Conservation (phyloP, 2,888 invertebrate genomes). For the Hypena proboscidalis region DNA sequence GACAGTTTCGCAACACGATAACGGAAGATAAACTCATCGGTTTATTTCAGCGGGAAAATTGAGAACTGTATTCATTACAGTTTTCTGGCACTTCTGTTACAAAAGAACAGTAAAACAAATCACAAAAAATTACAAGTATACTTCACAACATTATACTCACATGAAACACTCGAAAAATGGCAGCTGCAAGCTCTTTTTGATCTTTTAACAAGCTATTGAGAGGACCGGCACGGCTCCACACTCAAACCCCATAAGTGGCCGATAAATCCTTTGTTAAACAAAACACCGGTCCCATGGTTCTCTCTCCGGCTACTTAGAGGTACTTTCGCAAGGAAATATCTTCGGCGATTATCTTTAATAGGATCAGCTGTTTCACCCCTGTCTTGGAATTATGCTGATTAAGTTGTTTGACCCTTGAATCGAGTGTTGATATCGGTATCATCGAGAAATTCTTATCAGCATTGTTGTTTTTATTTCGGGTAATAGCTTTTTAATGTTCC, state of each 20-base stretch:
- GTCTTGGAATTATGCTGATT: conserved; percentile 43
- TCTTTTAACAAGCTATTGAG: conserved; percentile 38
- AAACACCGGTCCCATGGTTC: conserved; percentile 40
- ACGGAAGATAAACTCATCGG: not conserved
- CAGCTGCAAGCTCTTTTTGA: conserved; percentile 34
- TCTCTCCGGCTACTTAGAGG: conserved; percentile 17
- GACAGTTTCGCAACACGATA: not conserved
- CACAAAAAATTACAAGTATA: too few relatives aligned
- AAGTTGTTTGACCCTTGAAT: conserved; percentile 35
- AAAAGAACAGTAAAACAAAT: too few relatives aligned
- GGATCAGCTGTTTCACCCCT: conserved; percentile 42
- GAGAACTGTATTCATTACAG: too few relatives aligned
- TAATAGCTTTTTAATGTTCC: too few relatives aligned
- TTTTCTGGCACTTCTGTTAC: too few relatives aligned
- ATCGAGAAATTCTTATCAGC: not conserved
- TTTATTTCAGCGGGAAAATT: too few relatives aligned
- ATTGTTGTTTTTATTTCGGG: not conserved
- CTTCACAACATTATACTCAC: too few relatives aligned
- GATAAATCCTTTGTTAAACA: conserved; percentile 49
- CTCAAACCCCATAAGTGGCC: conserved; percentile 37
- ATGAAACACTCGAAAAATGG: conserved; percentile 24
- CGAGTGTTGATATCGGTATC: conserved; percentile 10
- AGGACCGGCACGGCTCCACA: conserved; percentile 24
- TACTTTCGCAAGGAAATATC: conserved; percentile 31
- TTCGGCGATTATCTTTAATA: conserved; percentile 52